Base-by-base conservation (phyloP, 1,140 invertebrate species). In the Metaphire vulgaris region DNA sequence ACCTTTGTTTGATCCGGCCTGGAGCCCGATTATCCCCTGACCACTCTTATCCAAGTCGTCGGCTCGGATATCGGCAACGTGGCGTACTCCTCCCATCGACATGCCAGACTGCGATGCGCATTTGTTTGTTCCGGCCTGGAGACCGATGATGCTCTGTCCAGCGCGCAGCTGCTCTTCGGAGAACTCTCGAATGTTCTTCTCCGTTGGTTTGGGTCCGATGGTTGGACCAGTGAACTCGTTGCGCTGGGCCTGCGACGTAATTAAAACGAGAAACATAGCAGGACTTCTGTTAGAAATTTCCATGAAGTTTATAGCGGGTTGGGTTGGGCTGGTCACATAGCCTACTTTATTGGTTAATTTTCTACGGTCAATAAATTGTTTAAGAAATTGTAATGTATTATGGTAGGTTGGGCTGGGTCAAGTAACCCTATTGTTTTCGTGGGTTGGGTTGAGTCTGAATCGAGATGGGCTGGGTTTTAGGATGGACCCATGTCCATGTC, bases 161-260 rank as follows among this genome's bases (percentile, higher is more conserved):
- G 94, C 93, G 78, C 91, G 90, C 70, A 97, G 86, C 84, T 95
- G 93, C 84, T 97, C 94, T 31, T 96, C 93, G 14, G 91, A 90
- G 74, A 87, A 88, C 64, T 87, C 79, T 76, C 95, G 89, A n/a
- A 93, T 90, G 84, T 97, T 96, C 85, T 94, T 93, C 78, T 94
- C 92, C 14, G 94, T 92, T 87, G 96, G 94, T 86, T 96, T 96
- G n/a, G 94, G 94, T 76, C 94, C 95, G 83, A 96, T 95, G 73
- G 90, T 90, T 21, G 93, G 92, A 15, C 83, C 81, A 76, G 79
- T 84, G 70, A 93, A 93, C 1, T 93, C 93, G 85, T 90, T 96
- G 82, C 92, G 92, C 41, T 90, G 89, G 41, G 69, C 69, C 75
- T 76, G 30, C 67, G 16, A 33, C 28, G 6, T 69, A 6, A 2